Base-by-base conservation (phyloP, 2,113 vertebrate species). In the Tetraodon nigroviridis region DNA sequence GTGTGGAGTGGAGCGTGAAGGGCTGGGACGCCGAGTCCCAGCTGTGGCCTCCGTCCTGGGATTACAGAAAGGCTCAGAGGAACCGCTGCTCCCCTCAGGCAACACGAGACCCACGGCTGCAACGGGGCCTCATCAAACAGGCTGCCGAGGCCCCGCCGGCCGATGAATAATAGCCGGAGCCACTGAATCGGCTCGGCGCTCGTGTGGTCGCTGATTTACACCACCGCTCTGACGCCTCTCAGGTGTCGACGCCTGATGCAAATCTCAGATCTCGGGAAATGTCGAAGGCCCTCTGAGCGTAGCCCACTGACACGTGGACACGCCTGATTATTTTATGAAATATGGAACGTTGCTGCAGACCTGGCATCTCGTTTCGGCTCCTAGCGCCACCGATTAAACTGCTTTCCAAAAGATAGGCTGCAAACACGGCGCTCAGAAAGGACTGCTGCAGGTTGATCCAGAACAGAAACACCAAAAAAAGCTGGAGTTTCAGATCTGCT, bases 1-100 rank as follows among this genome's bases (percentile, higher is more conserved):
- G 65, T 84, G 87, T 84, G 77, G 80, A 87, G 69, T 79, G 72
- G 83, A 80, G 76, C 77, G 76, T 88, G 76, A 87, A 77, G 64
- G 61, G 19, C 58, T 54, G 58, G 67, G 75, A 80, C 64, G 74
- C 41, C n/a, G 61, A 67, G 58, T 84, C 80, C 85, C 87, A 89
- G 87, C 81, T 89, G 89, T 83, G 85, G 57, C 73, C 73, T 54
- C 68, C 71, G 79, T 78, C 78, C 74, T 75, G 81, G 79, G 81
- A 87, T 75, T 61, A 1, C 27, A 19, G 67, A 19, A 22, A 41
- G 65, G 69, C 83, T 82, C 84, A 66, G 56, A 79, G 78, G 72
- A 78, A 63, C 68, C 66, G 67, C 61, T 55, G 55, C 61, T 67
- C 52, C 66, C 78, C 55, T 27, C 41, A 65, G 74, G 61, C 65